A percentile compares a stretch with the other conserved stretches of the same genome.
phyloP scores from a whole-genome alignment of 2,888 invertebrate species.

The Nemoura dubitans region DNA sequence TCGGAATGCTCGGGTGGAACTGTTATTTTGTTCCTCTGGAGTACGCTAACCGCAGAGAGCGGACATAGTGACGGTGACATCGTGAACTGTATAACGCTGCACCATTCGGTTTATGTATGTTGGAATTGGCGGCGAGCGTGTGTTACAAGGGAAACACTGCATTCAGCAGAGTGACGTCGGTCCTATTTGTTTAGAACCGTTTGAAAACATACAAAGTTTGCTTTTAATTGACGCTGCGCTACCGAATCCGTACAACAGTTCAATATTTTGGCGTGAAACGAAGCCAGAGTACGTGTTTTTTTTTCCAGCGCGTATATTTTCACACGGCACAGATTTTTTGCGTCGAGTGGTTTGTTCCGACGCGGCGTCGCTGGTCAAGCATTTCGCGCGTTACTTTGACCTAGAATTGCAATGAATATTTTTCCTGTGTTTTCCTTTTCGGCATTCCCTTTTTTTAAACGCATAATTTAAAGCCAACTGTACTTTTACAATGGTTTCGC shows the following conservation, averaged over 20 bases:
- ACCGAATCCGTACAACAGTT: background rate
- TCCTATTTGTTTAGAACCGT: background rate
- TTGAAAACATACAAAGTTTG: background rate
- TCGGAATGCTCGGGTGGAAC: background rate
- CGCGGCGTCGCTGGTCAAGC: background rate
- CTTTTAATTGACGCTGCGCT: background rate
- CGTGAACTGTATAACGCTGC: no score
- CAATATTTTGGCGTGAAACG: background rate
- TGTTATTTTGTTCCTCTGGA: no score
- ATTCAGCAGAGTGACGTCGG: background rate
- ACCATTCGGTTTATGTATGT: no score
- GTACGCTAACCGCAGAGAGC: no score
- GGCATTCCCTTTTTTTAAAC: background rate
- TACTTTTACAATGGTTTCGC: background rate
- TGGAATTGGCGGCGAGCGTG: background rate
- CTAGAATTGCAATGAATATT: background rate
- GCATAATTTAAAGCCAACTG: slow-evolving; percentile 12
- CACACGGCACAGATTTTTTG: background rate
- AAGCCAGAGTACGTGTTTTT: background rate
- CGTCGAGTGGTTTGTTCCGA: background rate
- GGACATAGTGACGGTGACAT: no score
- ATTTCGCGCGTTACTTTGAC: background rate
- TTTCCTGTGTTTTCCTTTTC: background rate
- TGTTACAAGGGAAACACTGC: background rate
- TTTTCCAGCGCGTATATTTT: no score